phyloP scores from a whole-genome alignment of 2,888 invertebrate genomes.

The Ectobius pallidus region DNA sequence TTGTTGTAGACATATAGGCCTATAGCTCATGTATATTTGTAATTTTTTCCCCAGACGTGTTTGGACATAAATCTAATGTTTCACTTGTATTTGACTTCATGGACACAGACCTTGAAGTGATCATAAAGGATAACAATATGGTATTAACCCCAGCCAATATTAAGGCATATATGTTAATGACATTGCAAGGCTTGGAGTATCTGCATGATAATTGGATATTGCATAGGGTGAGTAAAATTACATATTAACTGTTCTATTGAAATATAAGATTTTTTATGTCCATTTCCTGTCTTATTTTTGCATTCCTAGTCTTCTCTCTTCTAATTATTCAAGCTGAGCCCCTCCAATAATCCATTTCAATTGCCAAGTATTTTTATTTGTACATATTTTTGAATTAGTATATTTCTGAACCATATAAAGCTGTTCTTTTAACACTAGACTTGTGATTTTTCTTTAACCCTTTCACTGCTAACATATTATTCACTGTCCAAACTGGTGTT shows the following conservation, averaged over 20 bases:
- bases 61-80: constrained; percentile 98
- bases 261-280: background rate
- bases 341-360: too few relatives aligned
- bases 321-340: too few relatives aligned
- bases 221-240: constrained; percentile 68
- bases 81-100: constrained; percentile 99
- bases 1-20: too few relatives aligned
- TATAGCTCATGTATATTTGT: too few relatives aligned
- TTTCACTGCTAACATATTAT: too few relatives aligned
- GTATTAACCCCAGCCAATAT: constrained; percentile 91
- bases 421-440: too few relatives aligned
- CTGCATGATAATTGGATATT: constrained; percentile 95
- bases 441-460: too few relatives aligned
- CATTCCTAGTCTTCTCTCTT: too few relatives aligned
- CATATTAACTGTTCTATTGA: background rate
- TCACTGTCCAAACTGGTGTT: too few relatives aligned
- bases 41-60: constrained; percentile 79
- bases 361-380: background rate
- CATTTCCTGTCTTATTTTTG: background rate
- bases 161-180: constrained; percentile 95
- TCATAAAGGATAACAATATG: constrained; percentile 86
- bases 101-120: constrained; percentile 98
- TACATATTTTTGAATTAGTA: background rate
- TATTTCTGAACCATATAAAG: too few relatives aligned
- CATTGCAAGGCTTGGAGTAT: constrained; percentile 92